Conservation (phyloP, 2,113 vertebrate genomes). For the Cyanoliseus patagonus region DNA sequence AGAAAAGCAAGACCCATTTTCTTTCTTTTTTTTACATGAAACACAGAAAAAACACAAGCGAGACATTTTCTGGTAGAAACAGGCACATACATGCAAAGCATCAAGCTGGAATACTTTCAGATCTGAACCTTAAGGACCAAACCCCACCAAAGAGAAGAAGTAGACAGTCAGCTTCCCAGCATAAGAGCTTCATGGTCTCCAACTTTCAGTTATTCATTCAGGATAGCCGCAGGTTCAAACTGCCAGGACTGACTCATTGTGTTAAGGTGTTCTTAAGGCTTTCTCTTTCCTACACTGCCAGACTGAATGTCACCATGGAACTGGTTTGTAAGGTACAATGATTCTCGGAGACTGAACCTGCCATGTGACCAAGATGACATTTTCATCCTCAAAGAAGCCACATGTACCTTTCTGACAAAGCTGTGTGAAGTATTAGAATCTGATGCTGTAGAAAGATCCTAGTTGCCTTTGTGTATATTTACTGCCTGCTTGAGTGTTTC, state of each 20-base stretch:
- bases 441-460: slow-evolving; percentile 99
- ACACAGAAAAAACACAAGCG: slow-evolving; percentile 61
- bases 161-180: slow-evolving; percentile 51
- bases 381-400: slow-evolving; percentile 80
- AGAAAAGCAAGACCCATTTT: slow-evolving; percentile 40
- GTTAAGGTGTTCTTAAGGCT: slow-evolving; percentile 57
- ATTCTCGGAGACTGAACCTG: slow-evolving; percentile 75
- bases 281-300: slow-evolving; percentile 80
- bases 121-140: slow-evolving; percentile 62
- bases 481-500: slow-evolving; percentile 99
- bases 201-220: slow-evolving; percentile 65
- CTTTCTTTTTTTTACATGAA: slow-evolving; percentile 57
- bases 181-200: slow-evolving; percentile 58
- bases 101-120: slow-evolving; percentile 58
- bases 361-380: slow-evolving; percentile 78
- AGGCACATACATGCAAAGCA: slow-evolving; percentile 52
- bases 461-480: slow-evolving; percentile 99
- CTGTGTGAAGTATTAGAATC: slow-evolving; percentile 98
- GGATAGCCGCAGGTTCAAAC: slow-evolving; percentile 73
- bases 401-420: slow-evolving; percentile 91
- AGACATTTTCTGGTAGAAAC: slow-evolving; percentile 59
- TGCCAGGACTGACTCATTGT: slow-evolving; percentile 56
- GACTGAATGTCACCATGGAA: slow-evolving; percentile 62
- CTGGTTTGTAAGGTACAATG: slow-evolving; percentile 63
- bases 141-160: slow-evolving; percentile 68